Evolutionary conservation across 1,140 invertebrate species (phyloP), one percentile per base, ranked within the genome.

Genomic region (Zaprionus ornatus): DNA sequence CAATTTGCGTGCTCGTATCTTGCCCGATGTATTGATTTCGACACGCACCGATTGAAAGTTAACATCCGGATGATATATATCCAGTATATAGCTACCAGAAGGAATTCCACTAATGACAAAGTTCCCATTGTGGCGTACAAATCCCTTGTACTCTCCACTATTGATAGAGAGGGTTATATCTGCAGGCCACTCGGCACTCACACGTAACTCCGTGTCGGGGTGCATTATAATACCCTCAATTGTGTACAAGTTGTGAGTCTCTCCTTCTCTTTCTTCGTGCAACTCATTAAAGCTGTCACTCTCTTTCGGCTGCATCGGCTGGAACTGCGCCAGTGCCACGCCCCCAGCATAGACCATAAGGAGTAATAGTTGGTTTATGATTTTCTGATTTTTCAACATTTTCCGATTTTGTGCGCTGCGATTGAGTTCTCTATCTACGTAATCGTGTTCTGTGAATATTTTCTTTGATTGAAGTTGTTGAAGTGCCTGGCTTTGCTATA

Each of bases 1-100:
- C 0, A 99, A 95, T 94, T 96, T 97, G 52, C 99, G 94, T 0
- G 98, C 98, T 74, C 99, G 94, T 73, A 97, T 97, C 93, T 99
- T 99, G n/a, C 99, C 99, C 92, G 97, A 98, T 0, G 95, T 96
- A 90, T 97, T 98, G 42, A 99, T 98, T 93, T 99, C 98, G 2
- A 99, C 96, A 68, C 98, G 94, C 1, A 91, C 95, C 7, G 97
- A 96, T 79, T 98, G 97, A 88, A 98, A 99, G 66, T 96, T 94
- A 80, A 96, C 97, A 84, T 98, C 96, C 12, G 98, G 96, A 93
- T 99, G 96, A 2, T 97, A 91, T 3, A 99, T 95, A 94, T 99
- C 98, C 1, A 99, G 94, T 23, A 99, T 95, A 91, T 99, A 99
- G 0, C 98, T 99, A 2, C 99, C 99, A n/a, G 97, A 96, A 3